Base-by-base conservation (phyloP, 2,797 vertebrate genomes). In the Periophthalmus magnuspinnatus region DNA sequence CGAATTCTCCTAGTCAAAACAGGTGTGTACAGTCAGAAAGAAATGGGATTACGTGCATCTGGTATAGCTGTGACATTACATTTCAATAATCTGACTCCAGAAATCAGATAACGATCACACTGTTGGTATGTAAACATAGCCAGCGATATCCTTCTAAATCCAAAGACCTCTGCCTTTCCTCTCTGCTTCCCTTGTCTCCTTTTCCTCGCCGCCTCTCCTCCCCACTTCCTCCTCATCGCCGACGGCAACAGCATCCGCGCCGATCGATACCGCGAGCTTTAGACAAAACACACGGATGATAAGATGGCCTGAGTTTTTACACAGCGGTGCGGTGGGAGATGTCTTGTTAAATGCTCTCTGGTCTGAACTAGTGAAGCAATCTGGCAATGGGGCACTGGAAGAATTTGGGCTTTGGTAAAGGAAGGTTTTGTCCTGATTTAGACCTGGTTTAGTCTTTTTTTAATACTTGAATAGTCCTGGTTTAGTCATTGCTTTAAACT, bases 241-340 rank as follows among this genome's bases (percentile, higher is more conserved):
- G 86, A 61, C 71, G 81, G 86, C 88, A 76, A 83, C 84, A 84
- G 86, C 90, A 87, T 83, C 88, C 87, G 80, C 57, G 2, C 68
- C 82, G 62, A 91, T 90, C 89, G 82, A 91, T 89, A 83, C 71
- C 1, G 67, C 70, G 50, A 86, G 89, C 84, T 89, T 89, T 84
- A 87, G 85, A 88, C 86, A 86, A 89, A 89, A 91, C 86, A 83
- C 86, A 86, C 86, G 84, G 83, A 80, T 78, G 86, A 90, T 91
- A 89, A 89, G 87, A 86, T 69, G 79, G 84, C 83, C 83, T 56
- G 16, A 89, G 86, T 88, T 87, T 88, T 88, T 74, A 76, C 57
- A 19, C 80, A 75, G 66, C 70, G 11, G 55, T 76, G 61, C 71
- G 41, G 36, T 33, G 56, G 74, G 24, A 71, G 72, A 36, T 67